These are phyloP conservation scores for Notarius quadriscutis DNA, from an alignment of 2,113 vertebrate genomes.

Conservation along the genomic window DNA sequence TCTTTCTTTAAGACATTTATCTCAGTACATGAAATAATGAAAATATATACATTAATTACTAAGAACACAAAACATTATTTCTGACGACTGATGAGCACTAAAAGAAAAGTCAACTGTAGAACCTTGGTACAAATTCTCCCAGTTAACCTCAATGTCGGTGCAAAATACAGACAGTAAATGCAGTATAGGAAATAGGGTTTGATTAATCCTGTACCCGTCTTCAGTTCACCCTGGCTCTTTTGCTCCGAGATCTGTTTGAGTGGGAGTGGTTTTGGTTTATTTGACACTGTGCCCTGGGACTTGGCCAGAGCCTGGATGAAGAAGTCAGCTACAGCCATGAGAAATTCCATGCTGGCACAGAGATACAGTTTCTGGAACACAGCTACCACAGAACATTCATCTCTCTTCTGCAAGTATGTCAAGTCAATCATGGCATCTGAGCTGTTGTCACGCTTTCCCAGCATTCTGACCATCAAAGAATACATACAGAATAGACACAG, in stretches of 20 bases:
- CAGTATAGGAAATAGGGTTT: background rate
- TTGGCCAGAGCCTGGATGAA: constrained; percentile 86
- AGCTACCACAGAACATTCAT: constrained; percentile 73
- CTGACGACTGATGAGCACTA: background rate
- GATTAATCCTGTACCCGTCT: constrained; percentile 50
- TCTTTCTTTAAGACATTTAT: background rate
- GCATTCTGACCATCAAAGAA: constrained; percentile 79
- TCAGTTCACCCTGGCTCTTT: constrained; percentile 62
- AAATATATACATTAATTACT: background rate
- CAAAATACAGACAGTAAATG: background rate
- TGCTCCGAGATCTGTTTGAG: constrained; percentile 69
- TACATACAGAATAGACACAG: background rate
- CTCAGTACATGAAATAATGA: background rate
- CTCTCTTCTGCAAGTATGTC: constrained; percentile 74
- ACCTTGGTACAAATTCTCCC: background rate
- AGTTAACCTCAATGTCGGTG: background rate
- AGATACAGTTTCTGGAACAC: constrained; percentile 88
- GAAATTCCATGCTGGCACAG: constrained; percentile 94
- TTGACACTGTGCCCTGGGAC: constrained; percentile 48
- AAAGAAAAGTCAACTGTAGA: background rate
- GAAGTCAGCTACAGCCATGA: constrained; percentile 90
- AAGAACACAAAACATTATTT: background rate
- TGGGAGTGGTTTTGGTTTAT: constrained; percentile 70
- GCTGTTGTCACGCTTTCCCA: constrained; percentile 77
- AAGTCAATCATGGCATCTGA: constrained; percentile 83